Conservation (phyloP, 2,113 vertebrate genomes). For the Phaethon lepturus region DNA sequence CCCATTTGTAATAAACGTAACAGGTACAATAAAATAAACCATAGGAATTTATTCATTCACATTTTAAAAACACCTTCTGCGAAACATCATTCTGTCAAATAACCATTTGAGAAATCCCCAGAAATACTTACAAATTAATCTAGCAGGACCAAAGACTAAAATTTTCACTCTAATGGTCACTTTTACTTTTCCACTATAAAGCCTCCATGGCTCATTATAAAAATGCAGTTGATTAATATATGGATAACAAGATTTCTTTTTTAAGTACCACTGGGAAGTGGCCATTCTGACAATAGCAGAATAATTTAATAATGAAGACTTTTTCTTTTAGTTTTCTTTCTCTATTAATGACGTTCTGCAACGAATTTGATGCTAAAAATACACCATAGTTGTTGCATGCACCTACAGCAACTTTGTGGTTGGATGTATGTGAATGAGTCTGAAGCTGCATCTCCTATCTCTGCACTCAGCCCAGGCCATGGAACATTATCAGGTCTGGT, state of each 20-base stretch:
- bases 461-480: neutral
- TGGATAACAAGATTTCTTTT: slow-evolving; percentile 2
- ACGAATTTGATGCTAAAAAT: neutral
- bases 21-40: neutral
- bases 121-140: slow-evolving; percentile 38
- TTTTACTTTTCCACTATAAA: neutral
- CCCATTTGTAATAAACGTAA: neutral
- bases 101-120: neutral
- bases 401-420: neutral
- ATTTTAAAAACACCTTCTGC: neutral
- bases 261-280: neutral
- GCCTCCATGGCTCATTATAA: neutral
- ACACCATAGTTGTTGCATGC: neutral
- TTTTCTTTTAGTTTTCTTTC: neutral
- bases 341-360: neutral
- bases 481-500: neutral
- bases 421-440: neutral
- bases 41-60: neutral
- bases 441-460: neutral
- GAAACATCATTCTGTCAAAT: neutral
- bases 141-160: neutral
- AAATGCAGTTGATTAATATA: slow-evolving; percentile 22
- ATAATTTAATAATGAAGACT: slow-evolving; percentile 10
- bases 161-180: neutral
- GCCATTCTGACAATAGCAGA: neutral